These are phyloP conservation scores for Machimus atricapillus DNA, from an alignment of 2,888 invertebrate genomes.

Conservation along the genomic window DNA sequence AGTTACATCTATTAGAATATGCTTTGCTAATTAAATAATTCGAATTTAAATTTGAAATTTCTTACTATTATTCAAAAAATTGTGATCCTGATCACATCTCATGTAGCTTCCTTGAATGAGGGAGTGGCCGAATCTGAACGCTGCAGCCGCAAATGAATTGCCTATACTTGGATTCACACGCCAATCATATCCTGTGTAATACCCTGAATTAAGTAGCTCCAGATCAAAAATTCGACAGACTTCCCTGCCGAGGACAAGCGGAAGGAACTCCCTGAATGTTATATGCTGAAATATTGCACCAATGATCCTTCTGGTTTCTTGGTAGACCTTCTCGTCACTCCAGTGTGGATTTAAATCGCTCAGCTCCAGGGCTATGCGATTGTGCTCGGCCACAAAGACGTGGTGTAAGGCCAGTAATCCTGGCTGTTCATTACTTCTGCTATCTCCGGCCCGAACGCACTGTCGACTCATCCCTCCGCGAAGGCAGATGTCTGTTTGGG, in stretches of 20 bases:
- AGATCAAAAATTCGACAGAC: conserved; percentile 80
- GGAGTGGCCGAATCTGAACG: conserved; percentile 87
- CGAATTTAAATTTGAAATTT: not conserved
- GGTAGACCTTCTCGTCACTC: conserved; percentile 87
- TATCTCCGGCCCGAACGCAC: conserved; percentile 82
- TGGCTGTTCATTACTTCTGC: conserved; percentile 81
- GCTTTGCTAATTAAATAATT: not conserved
- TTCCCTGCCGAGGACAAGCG: conserved; percentile 77
- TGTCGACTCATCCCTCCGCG: conserved; percentile 75
- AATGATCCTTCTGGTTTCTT: conserved; percentile 83
- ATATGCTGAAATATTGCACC: conserved; percentile 85
- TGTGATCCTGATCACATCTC: conserved; percentile 74
- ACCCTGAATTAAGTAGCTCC: conserved; percentile 72
- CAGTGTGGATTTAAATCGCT: conserved; percentile 81
- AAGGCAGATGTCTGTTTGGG: conserved; percentile 74
- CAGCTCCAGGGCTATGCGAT: conserved; percentile 75
- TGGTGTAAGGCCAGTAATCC: conserved; percentile 64
- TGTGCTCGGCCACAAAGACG: conserved; percentile 63
- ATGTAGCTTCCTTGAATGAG: conserved; percentile 81
- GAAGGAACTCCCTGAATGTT: conserved; percentile 83
- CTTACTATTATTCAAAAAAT: conserved; percentile 73
- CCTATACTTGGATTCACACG: conserved; percentile 77
- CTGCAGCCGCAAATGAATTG: conserved; percentile 81
- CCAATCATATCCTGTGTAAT: conserved; percentile 73
- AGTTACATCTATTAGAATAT: conserved; percentile 71